These are phyloP conservation scores for Linnaemya vulpina DNA, from an alignment of 2,888 invertebrate species.

Conservation along the genomic window DNA sequence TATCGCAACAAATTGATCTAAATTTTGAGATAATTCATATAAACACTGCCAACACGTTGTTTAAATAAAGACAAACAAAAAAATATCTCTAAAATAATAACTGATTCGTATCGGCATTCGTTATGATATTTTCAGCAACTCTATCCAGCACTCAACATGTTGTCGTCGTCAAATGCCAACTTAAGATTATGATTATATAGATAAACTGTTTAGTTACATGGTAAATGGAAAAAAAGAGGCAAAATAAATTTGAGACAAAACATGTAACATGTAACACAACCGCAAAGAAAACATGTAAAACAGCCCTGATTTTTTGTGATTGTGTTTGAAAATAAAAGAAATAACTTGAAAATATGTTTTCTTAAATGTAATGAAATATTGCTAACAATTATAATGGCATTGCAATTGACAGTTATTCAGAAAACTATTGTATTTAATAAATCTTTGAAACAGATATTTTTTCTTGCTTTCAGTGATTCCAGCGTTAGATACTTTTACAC, in stretches of 20 bases:
- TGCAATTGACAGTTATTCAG: slow-evolving; percentile 59
- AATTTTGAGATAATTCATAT: slow-evolving; percentile 16
- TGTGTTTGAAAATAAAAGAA: not conserved
- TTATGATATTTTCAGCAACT: slow-evolving; percentile 58
- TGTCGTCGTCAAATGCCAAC: slow-evolving; percentile 65
- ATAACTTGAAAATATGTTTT: not conserved
- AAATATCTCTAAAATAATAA: not conserved
- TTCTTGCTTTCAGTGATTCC: not conserved
- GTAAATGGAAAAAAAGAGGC: slow-evolving; percentile 15
- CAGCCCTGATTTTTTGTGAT: slow-evolving; percentile 46
- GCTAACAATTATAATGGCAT: slow-evolving; percentile 54
- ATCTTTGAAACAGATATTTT: slow-evolving; percentile 37
- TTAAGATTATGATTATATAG: slow-evolving; percentile 37
- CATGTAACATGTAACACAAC: slow-evolving; percentile 44
- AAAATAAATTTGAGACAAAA: slow-evolving; percentile 40
- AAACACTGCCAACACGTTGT: not conserved
- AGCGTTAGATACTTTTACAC: slow-evolving; percentile 28
- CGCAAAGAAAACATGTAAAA: slow-evolving; percentile 46
- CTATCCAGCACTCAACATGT: slow-evolving; percentile 59
- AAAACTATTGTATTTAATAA: slow-evolving; percentile 23
- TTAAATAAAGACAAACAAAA: too few relatives aligned
- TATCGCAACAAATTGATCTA: slow-evolving; percentile 42
- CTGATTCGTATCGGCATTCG: slow-evolving; percentile 43
- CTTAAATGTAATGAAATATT: slow-evolving; percentile 57
- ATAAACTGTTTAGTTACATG: slow-evolving; percentile 26